Evolutionary conservation across 2,113 vertebrate genomes (phyloP).

Genomic region (Garra rufa): DNA sequence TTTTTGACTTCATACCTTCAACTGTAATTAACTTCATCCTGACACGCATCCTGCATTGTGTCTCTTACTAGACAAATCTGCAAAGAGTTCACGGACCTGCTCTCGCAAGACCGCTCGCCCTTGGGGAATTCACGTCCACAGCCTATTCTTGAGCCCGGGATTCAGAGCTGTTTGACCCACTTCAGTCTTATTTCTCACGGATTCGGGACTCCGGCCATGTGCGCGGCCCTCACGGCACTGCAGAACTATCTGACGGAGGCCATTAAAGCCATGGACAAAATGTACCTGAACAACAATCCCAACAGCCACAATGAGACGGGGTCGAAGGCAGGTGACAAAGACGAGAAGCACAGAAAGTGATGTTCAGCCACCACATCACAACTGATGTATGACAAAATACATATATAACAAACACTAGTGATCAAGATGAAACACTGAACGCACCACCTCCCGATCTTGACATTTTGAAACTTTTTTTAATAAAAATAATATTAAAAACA

Average conservation of each 20-base stretch:
- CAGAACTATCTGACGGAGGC: slow-evolving; percentile 99
- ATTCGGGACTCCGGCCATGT: slow-evolving; percentile 97
- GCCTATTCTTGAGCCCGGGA: slow-evolving; percentile 97
- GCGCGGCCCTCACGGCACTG: slow-evolving; percentile 95
- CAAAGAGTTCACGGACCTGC: slow-evolving; percentile 99
- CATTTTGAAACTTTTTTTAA: slow-evolving; percentile 70
- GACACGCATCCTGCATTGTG: slow-evolving; percentile 54
- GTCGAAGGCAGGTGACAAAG: slow-evolving; percentile 98
- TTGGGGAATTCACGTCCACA: slow-evolving; percentile 97
- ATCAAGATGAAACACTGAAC: slow-evolving; percentile 72
- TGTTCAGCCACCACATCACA: slow-evolving; percentile 57
- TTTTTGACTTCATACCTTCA: slow-evolving; percentile 44
- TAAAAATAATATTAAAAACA: slow-evolving; percentile 44
- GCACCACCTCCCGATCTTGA: slow-evolving; percentile 79
- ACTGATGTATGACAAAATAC: slow-evolving; percentile 80
- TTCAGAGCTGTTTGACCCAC: slow-evolving; percentile 99
- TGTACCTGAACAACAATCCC: slow-evolving; percentile 99
- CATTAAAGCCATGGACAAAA: slow-evolving; percentile 99
- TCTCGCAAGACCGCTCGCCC: slow-evolving; percentile 99
- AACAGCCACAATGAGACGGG: slow-evolving; percentile 97
- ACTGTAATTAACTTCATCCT: slow-evolving; percentile 42
- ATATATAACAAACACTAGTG: slow-evolving; percentile 78
- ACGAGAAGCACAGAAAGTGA: slow-evolving; percentile 99
- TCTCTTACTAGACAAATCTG: slow-evolving; percentile 92
- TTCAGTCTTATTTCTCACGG: slow-evolving; percentile 99